Evolutionary conservation across 2,797 vertebrate genomes (phyloP).

Genomic region (Orestias chungarensis): DNA sequence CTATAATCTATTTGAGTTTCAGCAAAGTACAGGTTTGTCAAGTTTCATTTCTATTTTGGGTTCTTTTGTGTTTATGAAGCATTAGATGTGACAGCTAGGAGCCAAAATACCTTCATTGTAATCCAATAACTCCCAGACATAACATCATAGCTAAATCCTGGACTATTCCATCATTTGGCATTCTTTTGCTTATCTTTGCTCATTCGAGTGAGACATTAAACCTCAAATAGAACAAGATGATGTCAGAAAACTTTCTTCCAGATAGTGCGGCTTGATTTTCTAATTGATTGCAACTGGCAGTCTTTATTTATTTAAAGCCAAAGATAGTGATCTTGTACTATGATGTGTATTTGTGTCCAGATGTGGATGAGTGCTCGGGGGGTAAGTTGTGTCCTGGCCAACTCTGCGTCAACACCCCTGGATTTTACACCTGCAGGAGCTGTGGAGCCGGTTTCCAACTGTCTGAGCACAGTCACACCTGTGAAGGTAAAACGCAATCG

Average conservation of each 20-base stretch:
- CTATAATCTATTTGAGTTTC: slow-evolving; percentile 3
- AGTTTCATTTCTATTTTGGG: slow-evolving; percentile 61
- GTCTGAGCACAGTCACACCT: slow-evolving; percentile 53
- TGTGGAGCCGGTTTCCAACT: slow-evolving; percentile 64
- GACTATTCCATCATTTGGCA: slow-evolving; percentile 60
- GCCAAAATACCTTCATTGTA: slow-evolving; percentile 49
- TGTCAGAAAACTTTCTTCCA: slow-evolving; percentile 55
- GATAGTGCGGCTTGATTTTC: slow-evolving; percentile 44
- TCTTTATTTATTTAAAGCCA: slow-evolving; percentile 62
- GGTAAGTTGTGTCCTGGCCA: slow-evolving; percentile 66
- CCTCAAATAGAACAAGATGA: slow-evolving; percentile 67
- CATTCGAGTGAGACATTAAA: slow-evolving; percentile 58
- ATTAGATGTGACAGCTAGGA: slow-evolving; percentile 74
- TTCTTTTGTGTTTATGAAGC: slow-evolving; percentile 71
- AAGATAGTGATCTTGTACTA: slow-evolving; percentile 57
- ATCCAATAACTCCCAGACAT: slow-evolving; percentile 68
- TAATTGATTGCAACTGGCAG: slow-evolving; percentile 58
- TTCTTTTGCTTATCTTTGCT: slow-evolving; percentile 50
- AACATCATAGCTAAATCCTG: slow-evolving; percentile 74
- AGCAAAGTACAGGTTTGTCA: slow-evolving; percentile 21
- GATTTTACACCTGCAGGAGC: slow-evolving; percentile 72
- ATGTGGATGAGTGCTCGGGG: slow-evolving; percentile 77
- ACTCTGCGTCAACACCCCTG: slow-evolving; percentile 71
- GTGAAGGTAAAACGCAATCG: slow-evolving; percentile 60
- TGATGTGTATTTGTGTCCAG: slow-evolving; percentile 67